Percentiles rank a stretch among this genome's conserved stretches.
Conservation (phyloP, 2,888 invertebrate genomes). For the Elysia crispata region DNA sequence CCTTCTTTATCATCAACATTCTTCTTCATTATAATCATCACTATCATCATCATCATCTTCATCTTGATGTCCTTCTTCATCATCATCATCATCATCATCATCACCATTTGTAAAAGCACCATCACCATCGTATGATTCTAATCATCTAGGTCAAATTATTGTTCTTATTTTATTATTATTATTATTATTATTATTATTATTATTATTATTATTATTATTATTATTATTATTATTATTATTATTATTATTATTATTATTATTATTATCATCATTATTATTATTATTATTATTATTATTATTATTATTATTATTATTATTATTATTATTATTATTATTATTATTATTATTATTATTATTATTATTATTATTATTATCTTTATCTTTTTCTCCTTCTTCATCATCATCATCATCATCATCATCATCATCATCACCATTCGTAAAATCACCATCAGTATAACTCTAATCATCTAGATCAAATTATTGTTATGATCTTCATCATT, state of each 20-base stretch:
- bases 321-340: conserved; percentile 1
- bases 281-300: neutral
- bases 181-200: conserved; percentile 20
- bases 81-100: neutral
- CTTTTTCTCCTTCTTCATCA: conserved; percentile 15
- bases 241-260: neutral
- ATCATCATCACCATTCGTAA: neutral
- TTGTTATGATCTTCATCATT: conserved; percentile 20
- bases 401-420: conserved; percentile 33
- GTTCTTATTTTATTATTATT: neutral
- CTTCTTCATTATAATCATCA: neutral
- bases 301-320: neutral
- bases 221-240: conserved; percentile 1
- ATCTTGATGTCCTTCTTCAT: neutral
- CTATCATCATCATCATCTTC: neutral
- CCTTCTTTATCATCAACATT: too few species aligned
- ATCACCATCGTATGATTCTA: conserved; percentile 16
- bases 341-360: conserved; percentile 20
- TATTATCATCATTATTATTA: too few species aligned
- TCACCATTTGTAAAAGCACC: neutral
- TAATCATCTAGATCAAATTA: neutral
- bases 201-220: neutral
- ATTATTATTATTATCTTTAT: conserved; percentile 19
- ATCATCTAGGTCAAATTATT: neutral
- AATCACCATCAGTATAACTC: neutral